Percentiles rank a stretch among this genome's conserved stretches.
phyloP scores from a whole-genome alignment of 2,888 invertebrate species.

The Pterostichus madidus region DNA sequence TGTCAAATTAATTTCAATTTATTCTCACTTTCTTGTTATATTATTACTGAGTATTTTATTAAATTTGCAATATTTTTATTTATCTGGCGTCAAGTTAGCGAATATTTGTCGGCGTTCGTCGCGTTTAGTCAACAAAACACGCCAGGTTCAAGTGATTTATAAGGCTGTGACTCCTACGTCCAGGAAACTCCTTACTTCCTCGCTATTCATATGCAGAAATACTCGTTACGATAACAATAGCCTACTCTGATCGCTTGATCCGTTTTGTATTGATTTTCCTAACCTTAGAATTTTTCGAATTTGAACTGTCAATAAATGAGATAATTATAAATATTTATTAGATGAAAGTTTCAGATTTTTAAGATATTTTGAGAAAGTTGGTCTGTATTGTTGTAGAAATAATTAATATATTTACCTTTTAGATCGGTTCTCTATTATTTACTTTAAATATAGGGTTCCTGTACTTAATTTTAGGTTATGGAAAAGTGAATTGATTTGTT shows the following conservation, averaged over 20 bases:
- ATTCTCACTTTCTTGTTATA: too few species aligned
- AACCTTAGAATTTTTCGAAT: slow-evolving; percentile 13
- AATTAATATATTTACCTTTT: not conserved
- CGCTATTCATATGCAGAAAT: slow-evolving; percentile 69
- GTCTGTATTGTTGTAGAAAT: slow-evolving; percentile 6
- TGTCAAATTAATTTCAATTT: too few species aligned
- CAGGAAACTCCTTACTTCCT: slow-evolving; percentile 33
- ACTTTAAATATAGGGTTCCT: slow-evolving; percentile 27
- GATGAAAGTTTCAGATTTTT: slow-evolving; percentile 43
- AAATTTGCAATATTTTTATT: too few species aligned
- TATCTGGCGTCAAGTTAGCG: not conserved
- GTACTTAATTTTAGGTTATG: slow-evolving; percentile 30
- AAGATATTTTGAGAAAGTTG: slow-evolving; percentile 32
- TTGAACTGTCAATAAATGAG: not conserved
- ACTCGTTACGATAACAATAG: slow-evolving; percentile 68
- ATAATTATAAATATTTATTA: slow-evolving; percentile 52
- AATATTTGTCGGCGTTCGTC: slow-evolving; percentile 3
- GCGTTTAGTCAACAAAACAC: not conserved
- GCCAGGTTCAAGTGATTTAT: slow-evolving; percentile 36
- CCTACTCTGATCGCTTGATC: slow-evolving; percentile 22
- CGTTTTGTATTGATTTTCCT: slow-evolving; percentile 53
- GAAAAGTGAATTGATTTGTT: slow-evolving; percentile 41
- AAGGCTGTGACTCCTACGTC: slow-evolving; percentile 53
- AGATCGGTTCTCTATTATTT: not conserved
- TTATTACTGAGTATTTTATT: too few species aligned